Base-by-base conservation (phyloP, 2,113 vertebrate species). In the Cricetomys ansorgei region DNA sequence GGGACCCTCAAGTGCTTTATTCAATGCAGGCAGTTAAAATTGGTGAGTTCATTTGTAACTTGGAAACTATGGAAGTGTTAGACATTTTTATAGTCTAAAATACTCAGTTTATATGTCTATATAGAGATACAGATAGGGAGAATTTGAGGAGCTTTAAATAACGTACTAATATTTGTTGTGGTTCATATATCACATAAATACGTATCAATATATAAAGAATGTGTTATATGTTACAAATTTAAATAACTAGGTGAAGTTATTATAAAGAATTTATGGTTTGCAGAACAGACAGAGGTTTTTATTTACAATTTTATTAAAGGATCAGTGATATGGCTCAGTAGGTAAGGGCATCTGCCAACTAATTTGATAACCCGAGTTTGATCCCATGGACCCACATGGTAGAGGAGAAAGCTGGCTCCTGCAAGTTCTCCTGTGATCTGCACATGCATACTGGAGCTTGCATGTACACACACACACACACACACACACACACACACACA, bases 1-100 rank as follows among this genome's bases (percentile, higher is more conserved):
- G 27, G 15, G 48, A 59, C 37, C 4, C 8, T 27, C 16, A 86
- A 79, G 17, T 80, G 59, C 25, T 53, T 94, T 94, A 64, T 85
- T 91, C 76, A 94, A 91, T 80, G 76, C 43, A 94, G 48, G 27
- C n/a, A 94, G 7, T 89, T 77, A 96, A 93, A 93, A 93, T 93
- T 25, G 84, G 23, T 88, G 31, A 92, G 72, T 77, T 67, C 8
- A 87, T 83, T 93, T 69, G 72, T 27, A 94, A 57, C 88, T 89
- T 93, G 13, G 53, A 94, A 69, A 92, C 7, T 72, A 48, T 17
- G 7, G 7, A 86, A 77, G 7, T 93, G 92, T 40, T 89, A 92
- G 93, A 94, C n/a, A 34, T 86, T 81, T 43, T 65, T 84, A 81
- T 86, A 59, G 72, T 93, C 83, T 59, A 62, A 64, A 55, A 64